Evolutionary conservation across 2,888 invertebrate species (phyloP), one percentile per base, ranked within the genome.

Genomic region (Tanytarsus gracilentus): DNA sequence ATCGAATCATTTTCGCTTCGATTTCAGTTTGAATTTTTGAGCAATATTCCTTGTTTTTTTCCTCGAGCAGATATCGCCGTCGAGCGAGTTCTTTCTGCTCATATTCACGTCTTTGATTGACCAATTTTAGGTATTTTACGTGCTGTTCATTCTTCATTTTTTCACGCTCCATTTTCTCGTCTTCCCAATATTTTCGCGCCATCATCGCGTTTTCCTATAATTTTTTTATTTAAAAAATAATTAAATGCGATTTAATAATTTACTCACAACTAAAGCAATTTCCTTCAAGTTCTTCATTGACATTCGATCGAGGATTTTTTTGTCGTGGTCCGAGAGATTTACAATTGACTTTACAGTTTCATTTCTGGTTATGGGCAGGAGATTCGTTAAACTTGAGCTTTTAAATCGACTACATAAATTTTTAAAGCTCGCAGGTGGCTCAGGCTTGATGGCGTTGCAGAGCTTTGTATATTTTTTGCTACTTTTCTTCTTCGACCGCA

Each of bases 291-390:
- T 69, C 63, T 71, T 72, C 11, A 65, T 69, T 1, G 71, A 72
- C 73, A 73, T 73, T n/a, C 74, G 68, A 63, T 73, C 72, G 1
- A 74, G 66, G 61, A 74, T 74, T 62, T 69, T 70, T 63, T 72
- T 69, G 61, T 74, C 73, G 62, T 72, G 72, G 23, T 66, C 65
- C 1, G 74, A 69, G 44, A 74, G 16, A 8, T 60, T 48, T 3
- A 50, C 36, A 27, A 60, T 48, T 5, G 26, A 26, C 9, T 36
- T 60, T 1, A 60, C 49, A 8, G 49, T 50, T 2, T 52, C 21
- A 9, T 23, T 50, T 8, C 16, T 29, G 14, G 49, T 33, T 2
- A 60, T 60, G 14, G 60, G 60, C 25, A 60, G 33, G n/a, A 60
- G 26, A 60, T 50, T 60, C 25, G 60, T 48, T 14, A 60, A 44